Evolutionary conservation across 1,140 invertebrate genomes (phyloP), one percentile per base, ranked within the genome.

Genomic region (Calliphora vicina): DNA sequence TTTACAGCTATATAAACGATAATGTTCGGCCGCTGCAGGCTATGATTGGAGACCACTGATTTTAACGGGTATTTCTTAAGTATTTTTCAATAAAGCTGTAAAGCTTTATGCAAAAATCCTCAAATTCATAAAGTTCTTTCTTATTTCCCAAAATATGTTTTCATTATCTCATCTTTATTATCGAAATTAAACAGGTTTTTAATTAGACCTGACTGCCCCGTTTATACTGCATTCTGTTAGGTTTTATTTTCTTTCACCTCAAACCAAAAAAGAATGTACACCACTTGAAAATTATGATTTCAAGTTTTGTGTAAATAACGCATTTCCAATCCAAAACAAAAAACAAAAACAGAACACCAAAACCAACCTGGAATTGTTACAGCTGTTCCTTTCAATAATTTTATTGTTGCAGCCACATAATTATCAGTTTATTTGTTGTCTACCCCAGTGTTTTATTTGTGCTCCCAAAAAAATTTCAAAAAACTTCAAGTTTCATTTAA

Each of bases 211-310:
- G 20, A 43, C 35, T 35, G 35, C 10, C 10, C 15, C 23, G 74
- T 78, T 12, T 76, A 42, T 76, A 9, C 15, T 45, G 20, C 43
- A 20, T 17, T 35, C 27, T 15, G 27, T 5, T 42, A 20, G 6
- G 1, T 15, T 57, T 10, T 17, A 57, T 2, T n/a, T 57, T 57
- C 8, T 57, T 57, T 17, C 4, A 4, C 45, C 9, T 13, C 13
- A 57, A 57, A 67, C 61, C n/a, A 67, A 67, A 9, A 23, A 23
- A 23, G 23, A 35, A 57, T n/a, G n/a, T 17, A 9, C 25, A 20
- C 23, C 42, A 78, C 74, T 78, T 78, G 74, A 78, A 78, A 78
- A 78, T 78, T 76, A 45, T 78, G 35, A 78, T 78, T 78, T 78
- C 74, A 78, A 78, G 42, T 78, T 78, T 23, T 78, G 35, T 45